Conservation (phyloP, 2,797 vertebrate genomes). For the Podarcis siculus region DNA sequence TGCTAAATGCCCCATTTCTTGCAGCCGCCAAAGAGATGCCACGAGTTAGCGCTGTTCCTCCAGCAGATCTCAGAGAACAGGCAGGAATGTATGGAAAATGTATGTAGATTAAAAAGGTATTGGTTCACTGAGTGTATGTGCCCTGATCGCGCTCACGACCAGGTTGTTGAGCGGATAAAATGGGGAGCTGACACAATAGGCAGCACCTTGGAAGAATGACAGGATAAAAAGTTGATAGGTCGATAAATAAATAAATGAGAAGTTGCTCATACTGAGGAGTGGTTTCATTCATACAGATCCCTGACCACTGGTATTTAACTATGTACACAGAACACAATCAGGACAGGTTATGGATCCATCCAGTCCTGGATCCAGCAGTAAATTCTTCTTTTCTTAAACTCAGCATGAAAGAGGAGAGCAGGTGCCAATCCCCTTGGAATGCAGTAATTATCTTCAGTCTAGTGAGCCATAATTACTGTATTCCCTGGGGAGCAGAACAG, state of each 20-base stretch:
- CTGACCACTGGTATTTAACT: background rate
- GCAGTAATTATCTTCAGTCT: constrained; percentile 8
- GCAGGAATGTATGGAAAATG: background rate
- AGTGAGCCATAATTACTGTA: constrained; percentile 23
- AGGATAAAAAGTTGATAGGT: background rate
- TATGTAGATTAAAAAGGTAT: too few relatives aligned
- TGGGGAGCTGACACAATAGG: background rate
- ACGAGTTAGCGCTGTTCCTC: too few relatives aligned
- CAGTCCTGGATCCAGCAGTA: background rate
- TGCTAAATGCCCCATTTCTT: too few relatives aligned
- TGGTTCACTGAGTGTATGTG: background rate
- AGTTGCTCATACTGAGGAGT: background rate
- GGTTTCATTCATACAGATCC: background rate
- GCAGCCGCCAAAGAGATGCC: too few relatives aligned
- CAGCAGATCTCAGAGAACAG: too few relatives aligned
- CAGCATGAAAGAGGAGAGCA: background rate
- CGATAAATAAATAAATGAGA: background rate
- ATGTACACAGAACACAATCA: background rate
- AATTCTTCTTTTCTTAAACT: constrained; percentile 6
- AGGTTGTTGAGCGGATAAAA: background rate
- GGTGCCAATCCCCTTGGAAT: constrained; percentile 3
- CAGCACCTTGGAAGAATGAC: background rate
- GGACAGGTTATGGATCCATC: background rate
- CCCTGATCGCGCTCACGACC: background rate
- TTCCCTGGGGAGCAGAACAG: constrained; percentile 1